These are phyloP conservation scores for Neria commutata DNA, from an alignment of 2,888 invertebrate genomes.

Conservation along the genomic window DNA sequence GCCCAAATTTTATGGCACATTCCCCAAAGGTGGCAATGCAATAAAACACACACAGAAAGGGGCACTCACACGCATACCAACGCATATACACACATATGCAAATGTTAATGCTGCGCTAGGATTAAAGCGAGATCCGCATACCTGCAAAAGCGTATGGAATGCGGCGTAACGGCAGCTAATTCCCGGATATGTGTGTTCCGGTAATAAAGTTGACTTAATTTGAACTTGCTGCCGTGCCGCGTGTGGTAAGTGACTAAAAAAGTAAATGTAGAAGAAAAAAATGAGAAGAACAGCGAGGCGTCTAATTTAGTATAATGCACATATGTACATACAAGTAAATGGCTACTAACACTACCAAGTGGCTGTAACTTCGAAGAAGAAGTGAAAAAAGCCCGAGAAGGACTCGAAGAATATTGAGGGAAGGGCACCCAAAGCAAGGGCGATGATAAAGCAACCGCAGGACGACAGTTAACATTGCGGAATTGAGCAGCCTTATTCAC, in stretches of 20 bases:
- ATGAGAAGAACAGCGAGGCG: not conserved
- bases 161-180: not conserved
- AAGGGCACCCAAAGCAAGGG: too few relatives aligned
- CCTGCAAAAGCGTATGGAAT: not conserved
- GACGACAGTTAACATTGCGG: not conserved
- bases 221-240: slow-evolving; percentile 26
- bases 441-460: too few relatives aligned
- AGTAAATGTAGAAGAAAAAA: not conserved
- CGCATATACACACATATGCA: too few relatives aligned
- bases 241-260: slow-evolving; percentile 6
- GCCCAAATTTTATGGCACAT: too few relatives aligned
- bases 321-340: not conserved
- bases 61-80: too few relatives aligned
- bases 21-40: too few relatives aligned
- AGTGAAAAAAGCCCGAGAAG: too few relatives aligned
- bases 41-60: too few relatives aligned
- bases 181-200: slow-evolving; percentile 1
- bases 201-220: slow-evolving; percentile 33
- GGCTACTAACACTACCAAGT: too few relatives aligned
- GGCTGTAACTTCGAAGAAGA: too few relatives aligned
- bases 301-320: slow-evolving; percentile 8
- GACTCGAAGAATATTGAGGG: too few relatives aligned
- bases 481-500: not conserved
- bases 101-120: not conserved
- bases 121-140: not conserved